phyloP scores from a whole-genome alignment of 2,888 invertebrate species.

The Andricus quercusramuli region DNA sequence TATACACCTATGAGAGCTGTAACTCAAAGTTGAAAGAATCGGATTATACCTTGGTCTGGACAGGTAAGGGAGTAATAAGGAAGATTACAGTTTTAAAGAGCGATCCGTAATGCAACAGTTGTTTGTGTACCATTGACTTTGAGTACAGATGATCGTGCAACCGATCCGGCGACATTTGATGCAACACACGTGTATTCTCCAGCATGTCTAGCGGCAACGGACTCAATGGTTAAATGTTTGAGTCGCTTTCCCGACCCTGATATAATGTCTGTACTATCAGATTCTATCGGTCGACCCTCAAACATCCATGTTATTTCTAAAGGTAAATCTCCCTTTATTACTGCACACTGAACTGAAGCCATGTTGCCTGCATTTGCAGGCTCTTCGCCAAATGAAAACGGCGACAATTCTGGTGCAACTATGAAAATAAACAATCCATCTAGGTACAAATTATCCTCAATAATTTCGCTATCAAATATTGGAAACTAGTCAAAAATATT shows the following conservation, averaged over 20 bases:
- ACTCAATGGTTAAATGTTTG: constrained; percentile 78
- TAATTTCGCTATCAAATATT: neutral
- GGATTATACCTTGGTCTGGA: neutral
- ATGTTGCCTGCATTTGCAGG: constrained; percentile 89
- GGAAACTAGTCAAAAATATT: neutral
- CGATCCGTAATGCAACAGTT: neutral
- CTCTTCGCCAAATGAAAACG: constrained; percentile 85
- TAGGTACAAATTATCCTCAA: neutral
- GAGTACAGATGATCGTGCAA: constrained; percentile 78
- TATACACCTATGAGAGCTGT: neutral
- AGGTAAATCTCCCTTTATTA: constrained; percentile 90
- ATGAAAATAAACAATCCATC: constrained; percentile 1
- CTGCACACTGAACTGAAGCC: constrained; percentile 86
- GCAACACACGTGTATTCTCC: constrained; percentile 80
- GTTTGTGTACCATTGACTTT: constrained; percentile 79
- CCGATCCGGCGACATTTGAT: constrained; percentile 79
- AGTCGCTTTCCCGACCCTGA: constrained; percentile 73
- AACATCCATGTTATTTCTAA: constrained; percentile 88
- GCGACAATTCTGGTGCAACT: constrained; percentile 88
- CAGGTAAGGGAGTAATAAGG: neutral
- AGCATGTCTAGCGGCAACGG: constrained; percentile 77
- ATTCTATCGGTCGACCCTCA: constrained; percentile 82
- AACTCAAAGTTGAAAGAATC: neutral
- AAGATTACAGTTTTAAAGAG: neutral
- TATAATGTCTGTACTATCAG: constrained; percentile 62